Conservation (phyloP, 2,113 vertebrate genomes). For the Ophiodon elongatus region DNA sequence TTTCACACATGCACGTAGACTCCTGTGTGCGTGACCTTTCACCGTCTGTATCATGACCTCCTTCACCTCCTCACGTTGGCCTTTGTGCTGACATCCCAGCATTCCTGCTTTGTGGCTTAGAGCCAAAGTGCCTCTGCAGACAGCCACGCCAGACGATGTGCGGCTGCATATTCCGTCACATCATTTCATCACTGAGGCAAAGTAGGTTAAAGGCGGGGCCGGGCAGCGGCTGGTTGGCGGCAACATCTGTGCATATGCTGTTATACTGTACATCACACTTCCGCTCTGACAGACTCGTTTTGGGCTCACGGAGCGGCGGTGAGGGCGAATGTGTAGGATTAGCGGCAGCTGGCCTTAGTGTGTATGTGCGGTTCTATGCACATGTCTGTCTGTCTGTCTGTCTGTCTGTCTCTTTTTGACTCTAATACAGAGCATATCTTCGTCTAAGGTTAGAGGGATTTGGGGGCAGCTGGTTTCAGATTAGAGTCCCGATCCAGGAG, state of each 20-base stretch:
- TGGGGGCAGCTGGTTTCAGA: slow-evolving; percentile 62
- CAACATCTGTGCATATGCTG: slow-evolving; percentile 63
- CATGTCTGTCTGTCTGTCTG: slow-evolving; percentile 32
- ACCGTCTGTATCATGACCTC: slow-evolving; percentile 17
- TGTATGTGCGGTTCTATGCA: slow-evolving; percentile 36
- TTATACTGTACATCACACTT: slow-evolving; percentile 52
- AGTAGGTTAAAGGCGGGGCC: slow-evolving; percentile 53
- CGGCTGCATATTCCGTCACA: background rate
- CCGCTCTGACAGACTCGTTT: slow-evolving; percentile 33
- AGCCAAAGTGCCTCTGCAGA: slow-evolving; percentile 19
- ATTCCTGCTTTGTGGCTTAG: slow-evolving; percentile 24
- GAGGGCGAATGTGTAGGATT: slow-evolving; percentile 62
- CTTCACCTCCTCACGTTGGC: background rate
- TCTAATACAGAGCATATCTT: slow-evolving; percentile 49
- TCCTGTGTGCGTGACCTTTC: slow-evolving; percentile 3
- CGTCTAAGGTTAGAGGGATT: slow-evolving; percentile 67
- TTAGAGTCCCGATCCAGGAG: slow-evolving; percentile 65
- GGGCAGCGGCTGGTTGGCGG: slow-evolving; percentile 17
- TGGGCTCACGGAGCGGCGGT: slow-evolving; percentile 37
- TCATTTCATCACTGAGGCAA: slow-evolving; percentile 36
- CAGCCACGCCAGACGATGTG: slow-evolving; percentile 12
- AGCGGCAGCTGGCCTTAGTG: slow-evolving; percentile 55
- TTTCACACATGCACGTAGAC: background rate
- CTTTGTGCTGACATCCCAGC: background rate
- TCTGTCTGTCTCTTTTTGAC: slow-evolving; percentile 13